Percentiles rank a stretch among this genome's conserved stretches.
phyloP scores from a whole-genome alignment of 2,888 invertebrate species.

The Morpho helenor region DNA sequence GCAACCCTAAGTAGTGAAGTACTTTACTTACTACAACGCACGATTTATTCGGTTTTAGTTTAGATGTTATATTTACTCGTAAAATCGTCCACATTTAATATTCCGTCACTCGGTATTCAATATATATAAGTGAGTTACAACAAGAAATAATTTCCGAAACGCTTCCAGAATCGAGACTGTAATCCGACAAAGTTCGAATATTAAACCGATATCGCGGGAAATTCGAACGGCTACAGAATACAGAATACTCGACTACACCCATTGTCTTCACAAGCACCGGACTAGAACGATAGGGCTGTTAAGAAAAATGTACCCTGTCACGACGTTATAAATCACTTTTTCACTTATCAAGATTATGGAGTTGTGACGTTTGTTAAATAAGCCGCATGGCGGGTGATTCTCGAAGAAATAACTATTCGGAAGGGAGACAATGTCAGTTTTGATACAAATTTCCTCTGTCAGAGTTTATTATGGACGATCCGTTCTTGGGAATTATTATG shows the following conservation, averaged over 20 bases:
- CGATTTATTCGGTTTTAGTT: background rate
- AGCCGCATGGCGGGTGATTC: constrained; percentile 1
- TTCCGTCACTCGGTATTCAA: background rate
- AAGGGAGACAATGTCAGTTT: constrained; percentile 50
- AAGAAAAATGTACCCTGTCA: constrained; percentile 21
- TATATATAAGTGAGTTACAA: constrained; percentile 16
- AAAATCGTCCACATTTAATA: too few relatives aligned
- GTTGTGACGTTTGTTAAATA: constrained; percentile 18
- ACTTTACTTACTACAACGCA: too few relatives aligned
- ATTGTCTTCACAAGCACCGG: constrained; percentile 39
- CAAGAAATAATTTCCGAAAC: constrained; percentile 29
- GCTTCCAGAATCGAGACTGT: constrained; percentile 36
- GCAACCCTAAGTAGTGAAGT: too few relatives aligned
- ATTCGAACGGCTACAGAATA: constrained; percentile 51
- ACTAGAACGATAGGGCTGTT: constrained; percentile 7
- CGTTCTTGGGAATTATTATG: constrained; percentile 18
- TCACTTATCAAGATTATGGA: constrained; percentile 10
- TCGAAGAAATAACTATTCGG: constrained; percentile 12
- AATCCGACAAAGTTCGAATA: constrained; percentile 57
- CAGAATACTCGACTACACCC: constrained; percentile 37
- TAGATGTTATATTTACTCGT: background rate
- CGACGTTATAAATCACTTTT: constrained; percentile 19
- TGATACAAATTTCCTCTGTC: constrained; percentile 61
- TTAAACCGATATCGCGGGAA: constrained; percentile 61
- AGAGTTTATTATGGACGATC: constrained; percentile 18